Base-by-base conservation (phyloP, 2,797 vertebrate species). In the Pantherophis alleghaniensis region DNA sequence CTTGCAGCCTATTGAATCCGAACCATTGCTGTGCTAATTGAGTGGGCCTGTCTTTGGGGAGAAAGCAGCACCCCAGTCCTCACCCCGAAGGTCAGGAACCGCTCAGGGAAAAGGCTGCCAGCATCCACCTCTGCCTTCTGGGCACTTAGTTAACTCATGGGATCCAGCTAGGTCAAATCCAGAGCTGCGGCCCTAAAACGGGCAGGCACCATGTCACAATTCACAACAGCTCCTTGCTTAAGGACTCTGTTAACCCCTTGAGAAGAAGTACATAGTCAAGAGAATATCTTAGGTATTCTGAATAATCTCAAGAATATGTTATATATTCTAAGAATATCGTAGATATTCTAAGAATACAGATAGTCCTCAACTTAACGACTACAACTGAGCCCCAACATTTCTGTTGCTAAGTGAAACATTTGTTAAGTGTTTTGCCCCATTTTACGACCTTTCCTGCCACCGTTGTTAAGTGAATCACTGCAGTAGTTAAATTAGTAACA, bases 11-110 rank as follows among this genome's bases (percentile, higher is more conserved):
- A 42, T 88, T 88, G 88, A 90, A 90, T 63, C 56, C 0, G 11
- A 51, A 66, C 56, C 47, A 63, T 94, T 47, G n/a, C 86, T 13
- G 91, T 90, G 86, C 91, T 92, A 92, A 92, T 92, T 90, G 89
- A 90, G 86, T 61, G 86, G 63, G 83, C 12, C 89, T 83, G 90
- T 56, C 86, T 56, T 87, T 32, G 89, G 18, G 79, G 42, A 69
- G 79, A 51, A 86, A 57, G 66, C 89, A 90, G 59, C 42, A 87
- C 61, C 60, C 0, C 2, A 14, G 88, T 13, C 92, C 74, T 87
- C 57, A 37, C 61, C 61, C 86, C 28, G 0, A 88, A 89, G 87
- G 66, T 26, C 28, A 32, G 47, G 10, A n/a, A 7, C 22, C 16
- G 0, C 69, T 89, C 55, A 0, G 42, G 66, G 42, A 20, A 13